A percentile compares a stretch with the other conserved stretches of the same genome.
Conservation (phyloP, 37 sponge, comb jelly and placozoan species). For the Diacarnus erythraeanus region DNA sequence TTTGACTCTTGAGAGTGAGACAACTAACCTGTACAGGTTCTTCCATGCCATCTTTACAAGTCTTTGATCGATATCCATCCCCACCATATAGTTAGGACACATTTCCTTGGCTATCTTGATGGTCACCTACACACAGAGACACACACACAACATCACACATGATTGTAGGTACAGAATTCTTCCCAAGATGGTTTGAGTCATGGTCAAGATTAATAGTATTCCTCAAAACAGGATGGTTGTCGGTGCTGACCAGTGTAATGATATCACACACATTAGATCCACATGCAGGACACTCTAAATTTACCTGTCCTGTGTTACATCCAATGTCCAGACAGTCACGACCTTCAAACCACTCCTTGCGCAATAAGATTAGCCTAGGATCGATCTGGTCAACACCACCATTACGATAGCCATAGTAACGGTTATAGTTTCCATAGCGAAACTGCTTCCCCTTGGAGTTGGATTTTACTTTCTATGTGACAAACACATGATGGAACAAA, state of each 20-base stretch:
- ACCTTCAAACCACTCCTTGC: slow-evolving; percentile 79
- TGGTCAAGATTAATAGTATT: not conserved
- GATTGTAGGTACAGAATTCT: not conserved
- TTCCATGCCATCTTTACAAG: slow-evolving; percentile 85
- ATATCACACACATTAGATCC: not conserved
- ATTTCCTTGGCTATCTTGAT: slow-evolving; percentile 79
- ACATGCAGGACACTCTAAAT: not conserved
- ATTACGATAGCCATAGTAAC: slow-evolving; percentile 97
- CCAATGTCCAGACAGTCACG: slow-evolving; percentile 96
- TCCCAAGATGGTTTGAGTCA: not conserved
- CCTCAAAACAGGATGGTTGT: not conserved
- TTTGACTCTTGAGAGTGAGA: not conserved
- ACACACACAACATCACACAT: not conserved
- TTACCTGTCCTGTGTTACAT: slow-evolving; percentile 91
- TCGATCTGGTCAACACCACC: slow-evolving; percentile 54
- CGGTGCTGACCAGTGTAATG: not conserved
- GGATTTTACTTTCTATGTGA: not conserved
- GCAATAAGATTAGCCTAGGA: slow-evolving; percentile 57
- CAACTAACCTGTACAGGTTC: slow-evolving; percentile 57
- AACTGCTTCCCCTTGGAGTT: slow-evolving; percentile 30
- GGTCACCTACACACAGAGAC: slow-evolving; percentile 51
- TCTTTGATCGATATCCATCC: slow-evolving; percentile 90
- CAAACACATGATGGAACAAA: no score
- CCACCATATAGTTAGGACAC: slow-evolving; percentile 71
- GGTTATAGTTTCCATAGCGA: slow-evolving; percentile 90